A percentile compares a stretch with the other conserved stretches of the same genome.
phyloP scores from a whole-genome alignment of 1,140 invertebrate species.

The Procambarus virginalis region DNA sequence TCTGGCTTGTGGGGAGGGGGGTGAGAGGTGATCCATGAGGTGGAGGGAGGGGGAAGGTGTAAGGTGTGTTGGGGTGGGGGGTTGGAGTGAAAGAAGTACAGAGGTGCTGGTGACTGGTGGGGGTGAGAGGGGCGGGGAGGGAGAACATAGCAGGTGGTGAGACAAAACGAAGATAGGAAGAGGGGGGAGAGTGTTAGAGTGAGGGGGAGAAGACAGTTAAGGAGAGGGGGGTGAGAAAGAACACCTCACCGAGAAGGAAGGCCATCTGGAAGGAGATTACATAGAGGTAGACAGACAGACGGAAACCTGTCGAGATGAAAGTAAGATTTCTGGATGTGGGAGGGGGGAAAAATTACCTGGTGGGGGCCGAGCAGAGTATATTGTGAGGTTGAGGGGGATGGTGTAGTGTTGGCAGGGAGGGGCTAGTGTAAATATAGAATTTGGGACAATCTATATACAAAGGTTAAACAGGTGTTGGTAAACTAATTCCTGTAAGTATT shows the following conservation, averaged over 20 bases:
- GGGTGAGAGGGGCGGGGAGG: not conserved
- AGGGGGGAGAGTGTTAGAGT: not conserved
- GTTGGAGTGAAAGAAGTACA: too few species aligned
- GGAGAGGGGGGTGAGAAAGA: not conserved
- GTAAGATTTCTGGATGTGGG: not conserved
- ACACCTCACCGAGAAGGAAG: not conserved
- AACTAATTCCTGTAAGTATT: too few species aligned
- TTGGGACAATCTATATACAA: too few species aligned
- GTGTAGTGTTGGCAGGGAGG: too few species aligned
- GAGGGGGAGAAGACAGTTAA: not conserved
- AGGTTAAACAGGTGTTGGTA: too few species aligned
- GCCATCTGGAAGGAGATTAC: not conserved
- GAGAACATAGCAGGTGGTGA: not conserved
- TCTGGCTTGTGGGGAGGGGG: not conserved
- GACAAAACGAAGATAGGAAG: not conserved
- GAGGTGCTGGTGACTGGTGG: not conserved
- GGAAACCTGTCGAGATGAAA: slow-evolving; percentile 5
- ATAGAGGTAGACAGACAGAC: not conserved
- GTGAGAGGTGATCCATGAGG: too few species aligned
- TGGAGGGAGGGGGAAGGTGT: too few species aligned
- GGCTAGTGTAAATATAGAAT: too few species aligned
- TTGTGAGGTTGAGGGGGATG: too few species aligned
- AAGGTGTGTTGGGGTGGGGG: too few species aligned
- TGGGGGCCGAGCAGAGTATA: too few species aligned
- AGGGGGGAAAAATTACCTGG: too few species aligned